Evolutionary conservation across 2,113 vertebrate genomes (phyloP), one percentile per base, ranked within the genome.

Genomic region (Hyla sarda): DNA sequence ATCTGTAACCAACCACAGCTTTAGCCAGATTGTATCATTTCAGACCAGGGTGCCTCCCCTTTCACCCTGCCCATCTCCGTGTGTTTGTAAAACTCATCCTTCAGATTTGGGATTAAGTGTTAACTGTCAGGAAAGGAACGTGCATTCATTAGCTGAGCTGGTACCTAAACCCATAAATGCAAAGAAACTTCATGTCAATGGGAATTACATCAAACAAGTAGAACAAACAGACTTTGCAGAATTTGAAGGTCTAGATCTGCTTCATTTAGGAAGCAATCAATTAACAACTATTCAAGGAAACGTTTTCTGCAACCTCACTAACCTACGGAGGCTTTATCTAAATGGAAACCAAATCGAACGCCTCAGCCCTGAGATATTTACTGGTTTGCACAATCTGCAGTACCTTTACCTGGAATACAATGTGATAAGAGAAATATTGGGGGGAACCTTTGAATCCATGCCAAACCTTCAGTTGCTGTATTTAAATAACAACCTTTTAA

Each of bases 381-480:
- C 96, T 74, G 98, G 98, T 21, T 97, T 99, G 54, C 93, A 96
- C 88, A 99, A 99, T 87, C 91, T 99, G 78, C 98, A 99, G 69
- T 99, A 99, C 92, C 93, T 99, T 58, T 99, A 98, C 91, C 94
- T 99, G 96, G 98, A 99, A 95, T 99, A 99, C 94, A 99, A 99
- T 93, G 93, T 97, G 92, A 99, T 99, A 89, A 97, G 95, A 91
- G 98, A 99, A 93, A 96, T 99, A 83, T 91, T 97, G 89, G 97
- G 97, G 0, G 96, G 97, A 82, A 98, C 98, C 8, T 99, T 99
- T 93, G 97, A 98, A 90, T 94, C 96, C 2, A 97, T 99, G 97
- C 97, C 97, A 62, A 99, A 97, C 89, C 91, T 99, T 67, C 98
- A 99, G 88, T 93, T 99, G 85, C 93, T 99, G 16, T 99, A 99